Conservation (phyloP, 1,140 invertebrate genomes). For the Dolichoris vasculosae region DNA sequence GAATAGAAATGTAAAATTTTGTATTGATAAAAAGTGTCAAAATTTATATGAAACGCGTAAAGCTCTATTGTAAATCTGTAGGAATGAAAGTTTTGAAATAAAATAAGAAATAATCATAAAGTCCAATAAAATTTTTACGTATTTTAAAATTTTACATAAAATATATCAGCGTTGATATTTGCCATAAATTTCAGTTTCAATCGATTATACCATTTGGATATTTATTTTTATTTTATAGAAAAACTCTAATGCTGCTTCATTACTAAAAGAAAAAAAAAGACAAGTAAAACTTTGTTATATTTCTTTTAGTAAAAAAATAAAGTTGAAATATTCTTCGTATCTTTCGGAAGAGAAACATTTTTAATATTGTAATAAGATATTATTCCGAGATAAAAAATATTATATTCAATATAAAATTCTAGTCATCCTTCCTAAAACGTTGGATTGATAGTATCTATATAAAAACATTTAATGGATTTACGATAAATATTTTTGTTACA, state of each 20-base stretch:
- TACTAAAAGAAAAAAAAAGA: neutral
- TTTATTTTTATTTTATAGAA: conserved; percentile 1
- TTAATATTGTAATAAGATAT: conserved; percentile 1
- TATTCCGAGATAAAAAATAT: neutral
- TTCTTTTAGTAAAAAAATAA: neutral
- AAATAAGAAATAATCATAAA: too few relatives aligned
- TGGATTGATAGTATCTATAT: neutral
- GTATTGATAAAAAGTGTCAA: too few relatives aligned
- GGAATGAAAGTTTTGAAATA: too few relatives aligned
- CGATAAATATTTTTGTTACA: neutral
- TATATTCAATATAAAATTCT: neutral
- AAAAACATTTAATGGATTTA: neutral
- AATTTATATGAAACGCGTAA: too few relatives aligned
- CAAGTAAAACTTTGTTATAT: neutral
- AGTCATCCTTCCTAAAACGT: neutral
- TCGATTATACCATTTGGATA: neutral
- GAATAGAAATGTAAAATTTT: too few relatives aligned
- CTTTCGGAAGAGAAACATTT: neutral
- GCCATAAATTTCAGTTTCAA: too few relatives aligned
- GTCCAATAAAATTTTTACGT: too few relatives aligned
- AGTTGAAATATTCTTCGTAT: neutral
- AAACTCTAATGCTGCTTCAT: neutral
- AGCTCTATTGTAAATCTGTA: too few relatives aligned
- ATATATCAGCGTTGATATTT: too few relatives aligned
- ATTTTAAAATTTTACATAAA: too few relatives aligned